Evolutionary conservation across 2,113 vertebrate species (phyloP), one percentile per base, ranked within the genome.

Genomic region (Scortum barcoo): DNA sequence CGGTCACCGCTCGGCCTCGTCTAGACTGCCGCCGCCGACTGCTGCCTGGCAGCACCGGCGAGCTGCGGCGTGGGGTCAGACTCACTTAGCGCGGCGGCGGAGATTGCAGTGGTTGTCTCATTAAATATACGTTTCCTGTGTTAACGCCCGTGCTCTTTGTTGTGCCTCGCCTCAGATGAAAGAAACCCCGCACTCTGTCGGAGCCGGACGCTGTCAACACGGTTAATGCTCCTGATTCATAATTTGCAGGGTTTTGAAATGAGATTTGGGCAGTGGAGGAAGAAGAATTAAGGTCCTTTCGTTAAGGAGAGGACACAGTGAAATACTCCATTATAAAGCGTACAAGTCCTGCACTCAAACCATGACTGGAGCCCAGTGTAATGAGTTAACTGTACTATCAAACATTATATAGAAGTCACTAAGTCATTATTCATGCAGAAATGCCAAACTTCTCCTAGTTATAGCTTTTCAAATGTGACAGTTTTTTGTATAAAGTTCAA

Each of bases 71-170:
- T 67, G 54, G 74, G 87, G 86, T 88, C 83, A 78, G 79, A 65
- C 81, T 86, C 78, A 56, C 77, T 88, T 89, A 86, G 83, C 78
- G 26, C 71, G 83, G 86, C 78, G 56, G 87, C 57, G 20, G 67
- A 88, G 86, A 86, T 88, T 84, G 81, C 83, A 70, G 74, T 26
- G 81, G 86, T 80, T 83, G 83, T 91, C 78, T 89, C 80, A 86
- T 90, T 84, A 89, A 91, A 87, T 89, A 80, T 80, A 86, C 56
- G 84, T 89, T 93, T 91, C 83, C 89, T 80, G 86, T 81, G 76
- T 88, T 85, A 85, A 86, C 86, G 83, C 85, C 70, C 57, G 24
- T 51, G 78, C 61, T 86, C 84, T 84, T 68, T 85, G 82, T 74
- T 85, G 75, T 72, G 76, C 26, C 60, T 54, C 44, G 58, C 62